Evolutionary conservation across 2,888 invertebrate species (phyloP), one percentile per base, ranked within the genome.

Genomic region (Pterobdella sp.): DNA sequence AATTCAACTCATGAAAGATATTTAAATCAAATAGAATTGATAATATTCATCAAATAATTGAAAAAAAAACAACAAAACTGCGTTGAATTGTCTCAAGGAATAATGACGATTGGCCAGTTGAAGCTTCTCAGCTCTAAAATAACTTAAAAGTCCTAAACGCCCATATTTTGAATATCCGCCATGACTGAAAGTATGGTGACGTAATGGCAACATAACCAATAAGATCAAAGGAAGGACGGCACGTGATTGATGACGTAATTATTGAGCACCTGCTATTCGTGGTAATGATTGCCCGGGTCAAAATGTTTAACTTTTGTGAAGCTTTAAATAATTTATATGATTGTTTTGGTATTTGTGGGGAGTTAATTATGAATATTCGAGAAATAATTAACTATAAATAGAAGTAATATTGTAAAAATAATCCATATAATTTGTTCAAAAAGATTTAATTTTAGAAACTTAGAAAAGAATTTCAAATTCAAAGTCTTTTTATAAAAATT

Each of bases 211-310:
- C 14, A 34, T 52, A 69, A 52, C 69, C 69, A 69, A 69, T 69
- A 69, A 69, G 69, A 69, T 69, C 69, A 69, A 69, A 69, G 52
- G 26, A 52, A 7, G 26, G 69, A 69, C 52, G 32, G 69, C 69
- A 69, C 69, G 69, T 69, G 69, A 69, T 69, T 69, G 69, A 69
- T 69, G 69, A 69, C 69, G 69, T 69, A 69, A 69, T 69, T 69
- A 69, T 32, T 22, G 26, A 42, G 69, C 69, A 69, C 69, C 69
- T 69, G 69, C 69, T 14, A 32, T 14, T 18, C 18, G 42, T 14
- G 18, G 18, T 42, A 42, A 42, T 42, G 7, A 42, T 42, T 7
- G 18, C 42, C 10, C 42, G 18, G 42, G 42, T 14, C 42, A 42
- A 42, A 42, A 42, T 42, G 7, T 18, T 42, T 7, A 42, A 42